Evolutionary conservation across 1,140 invertebrate genomes (phyloP), one percentile per base, ranked within the genome.

Genomic region (Scaptomyza montana): DNA sequence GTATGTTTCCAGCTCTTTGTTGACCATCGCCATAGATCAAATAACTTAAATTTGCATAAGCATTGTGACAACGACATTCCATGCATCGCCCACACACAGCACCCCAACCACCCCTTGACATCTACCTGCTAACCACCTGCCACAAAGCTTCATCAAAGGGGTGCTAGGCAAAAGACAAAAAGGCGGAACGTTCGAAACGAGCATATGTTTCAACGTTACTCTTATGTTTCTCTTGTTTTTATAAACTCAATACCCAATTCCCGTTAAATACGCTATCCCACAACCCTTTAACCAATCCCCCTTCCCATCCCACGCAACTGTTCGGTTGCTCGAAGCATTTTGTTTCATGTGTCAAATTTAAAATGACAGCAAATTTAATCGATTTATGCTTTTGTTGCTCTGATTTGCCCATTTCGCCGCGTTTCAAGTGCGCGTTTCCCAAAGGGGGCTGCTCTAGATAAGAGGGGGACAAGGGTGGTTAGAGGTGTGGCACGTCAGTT

Each of bases 301-400:
- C 33, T 7, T 9, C 33, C 9, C n/a, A 7, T 7, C 8, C 10
- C 16, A 30, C 0, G 28, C 5, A 33, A 33, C 3, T 25, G 21
- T 25, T 47, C 41, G 39, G 10, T 61, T 7, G 39, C 41, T 61
- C 60, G 56, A 59, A 70, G 53, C 74, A 74, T 85, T 85, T 74
- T 80, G 81, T 80, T 80, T 85, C 80, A 78, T 89, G 71, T 84
- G 74, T 80, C 80, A 84, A 89, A 80, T 89, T 84, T 89, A 85
- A 89, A 89, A 89, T 80, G 85, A 89, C 84, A 89, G 85, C 74
- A 80, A 80, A 74, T 84, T 84, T 89, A 89, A 85, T 80, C 85
- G 80, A 89, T 89, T 80, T 78, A 89, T 80, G 65, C 67, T 54
- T 73, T 80, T 85, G 80, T 77, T 80, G 60, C 49, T 60, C 74